Base-by-base conservation (phyloP, 1,140 invertebrate species). In the Hylaeus volcanicus region DNA sequence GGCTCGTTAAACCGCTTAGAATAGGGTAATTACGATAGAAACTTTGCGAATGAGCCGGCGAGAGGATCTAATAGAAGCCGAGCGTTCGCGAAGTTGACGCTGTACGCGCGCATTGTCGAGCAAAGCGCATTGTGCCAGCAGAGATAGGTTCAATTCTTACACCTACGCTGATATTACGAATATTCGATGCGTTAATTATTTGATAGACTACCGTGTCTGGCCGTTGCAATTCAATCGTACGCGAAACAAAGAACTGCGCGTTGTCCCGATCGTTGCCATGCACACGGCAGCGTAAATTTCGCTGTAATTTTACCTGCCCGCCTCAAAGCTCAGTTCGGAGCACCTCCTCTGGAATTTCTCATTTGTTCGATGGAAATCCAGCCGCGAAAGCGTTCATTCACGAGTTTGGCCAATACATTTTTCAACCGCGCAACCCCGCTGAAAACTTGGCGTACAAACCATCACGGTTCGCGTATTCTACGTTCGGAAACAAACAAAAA, bases 1-100 rank as follows among this genome's bases (percentile, higher is more conserved):
- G 80, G 85, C 75, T 87, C 85, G 85, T 87, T 86, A 83, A 86
- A 83, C 79, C 85, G 72, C 77, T 83, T 86, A 85, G 85, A 85
- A 83, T 65, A 26, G 45, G 86, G 70, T 87, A 87, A 87, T 87
- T 86, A 84, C 81, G 82, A 86, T 74, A 65, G 82, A 79, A 72
- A 81, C 85, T 81, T 72, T 61, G 77, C 69, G 74, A 77, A 86
- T 68, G 81, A 86, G 80, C 84, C 60, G 45, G 48, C 75, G 69
- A 69, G 64, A 79, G 69, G 55, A 61, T 79, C 51, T 53, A 79
- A 74, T 65, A 56, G 77, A 79, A 74, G 60, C 48, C 26, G 11
- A 66, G 45, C 45, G 65, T 14, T 41, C 73, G 48, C 63, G 26
- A 61, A 70, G 70, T 68, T 61, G 45, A 26, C 9, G 41, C 53